Evolutionary conservation across 1,140 invertebrate genomes (phyloP).

Genomic region (Prorops nasuta): DNA sequence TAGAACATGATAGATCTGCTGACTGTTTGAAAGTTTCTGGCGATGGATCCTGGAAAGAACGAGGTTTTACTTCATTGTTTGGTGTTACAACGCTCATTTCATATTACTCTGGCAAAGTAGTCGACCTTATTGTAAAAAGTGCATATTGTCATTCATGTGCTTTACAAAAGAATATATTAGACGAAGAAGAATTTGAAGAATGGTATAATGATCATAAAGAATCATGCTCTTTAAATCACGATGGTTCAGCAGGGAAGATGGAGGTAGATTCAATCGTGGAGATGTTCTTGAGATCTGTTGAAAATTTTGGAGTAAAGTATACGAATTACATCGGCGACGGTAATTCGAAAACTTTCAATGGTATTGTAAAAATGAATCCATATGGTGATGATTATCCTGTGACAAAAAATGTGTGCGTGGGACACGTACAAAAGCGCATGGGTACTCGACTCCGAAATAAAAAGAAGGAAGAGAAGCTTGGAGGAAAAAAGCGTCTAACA

Average conservation of each 20-base stretch:
- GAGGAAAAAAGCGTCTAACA: conserved; percentile 1
- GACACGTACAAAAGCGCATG: no score
- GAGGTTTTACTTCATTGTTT: neutral
- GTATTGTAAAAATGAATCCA: neutral
- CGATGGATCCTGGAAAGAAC: neutral
- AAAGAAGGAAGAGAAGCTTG: neutral
- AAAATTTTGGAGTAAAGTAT: conserved; percentile 9
- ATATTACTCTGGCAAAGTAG: neutral
- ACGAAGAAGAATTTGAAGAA: neutral
- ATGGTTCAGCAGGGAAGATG: neutral
- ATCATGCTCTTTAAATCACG: neutral
- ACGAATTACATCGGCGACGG: no score
- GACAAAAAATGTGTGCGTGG: no score
- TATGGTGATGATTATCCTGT: no score
- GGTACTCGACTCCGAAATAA: neutral
- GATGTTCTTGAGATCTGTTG: conserved; percentile 9
- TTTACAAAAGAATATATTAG: neutral
- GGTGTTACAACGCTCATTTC: neutral
- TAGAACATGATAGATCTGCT: neutral
- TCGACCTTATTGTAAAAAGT: neutral
- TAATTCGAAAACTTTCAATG: neutral
- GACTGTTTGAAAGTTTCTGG: neutral
- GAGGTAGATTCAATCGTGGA: neutral
- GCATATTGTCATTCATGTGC: neutral
- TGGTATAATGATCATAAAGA: neutral